A percentile compares a stretch with the other conserved stretches of the same genome.
Conservation (phyloP, 2,797 vertebrate species). For the Leontopithecus rosalia region DNA sequence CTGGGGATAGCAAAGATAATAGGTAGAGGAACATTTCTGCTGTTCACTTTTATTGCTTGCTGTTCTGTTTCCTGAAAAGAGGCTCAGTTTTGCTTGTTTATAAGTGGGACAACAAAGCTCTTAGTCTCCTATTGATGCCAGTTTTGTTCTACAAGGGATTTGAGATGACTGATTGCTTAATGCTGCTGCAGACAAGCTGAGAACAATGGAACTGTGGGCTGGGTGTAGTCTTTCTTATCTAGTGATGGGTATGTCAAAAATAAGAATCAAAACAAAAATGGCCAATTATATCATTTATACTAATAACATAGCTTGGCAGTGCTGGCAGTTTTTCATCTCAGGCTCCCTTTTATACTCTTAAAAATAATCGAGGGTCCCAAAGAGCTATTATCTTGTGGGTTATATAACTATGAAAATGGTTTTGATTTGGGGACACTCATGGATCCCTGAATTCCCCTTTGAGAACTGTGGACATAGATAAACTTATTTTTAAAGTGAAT, state of each 20-base stretch:
- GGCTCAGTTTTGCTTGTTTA: slow-evolving; percentile 37
- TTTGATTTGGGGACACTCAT: background rate
- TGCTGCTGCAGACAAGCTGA: background rate
- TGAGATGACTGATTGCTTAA: slow-evolving; percentile 17
- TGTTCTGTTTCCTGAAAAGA: slow-evolving; percentile 24
- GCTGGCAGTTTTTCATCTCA: background rate
- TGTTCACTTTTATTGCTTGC: background rate
- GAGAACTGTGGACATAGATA: background rate
- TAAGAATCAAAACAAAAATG: slow-evolving; percentile 26
- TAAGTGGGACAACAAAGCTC: background rate
- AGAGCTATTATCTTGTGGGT: slow-evolving; percentile 11
- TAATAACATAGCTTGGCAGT: background rate
- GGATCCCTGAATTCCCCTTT: slow-evolving; percentile 13
- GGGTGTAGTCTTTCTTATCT: background rate
- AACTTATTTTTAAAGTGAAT: slow-evolving; percentile 53
- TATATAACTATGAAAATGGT: slow-evolving; percentile 31
- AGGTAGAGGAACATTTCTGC: background rate
- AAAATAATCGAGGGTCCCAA: slow-evolving; percentile 19
- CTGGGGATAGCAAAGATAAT: background rate
- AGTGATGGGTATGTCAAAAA: background rate
- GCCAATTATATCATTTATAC: background rate
- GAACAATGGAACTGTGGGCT: background rate
- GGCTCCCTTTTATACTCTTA: background rate
- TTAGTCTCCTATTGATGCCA: background rate
- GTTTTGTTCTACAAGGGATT: slow-evolving; percentile 36